Evolutionary conservation across 2,113 vertebrate species (phyloP).

Genomic region (Serinus canaria): DNA sequence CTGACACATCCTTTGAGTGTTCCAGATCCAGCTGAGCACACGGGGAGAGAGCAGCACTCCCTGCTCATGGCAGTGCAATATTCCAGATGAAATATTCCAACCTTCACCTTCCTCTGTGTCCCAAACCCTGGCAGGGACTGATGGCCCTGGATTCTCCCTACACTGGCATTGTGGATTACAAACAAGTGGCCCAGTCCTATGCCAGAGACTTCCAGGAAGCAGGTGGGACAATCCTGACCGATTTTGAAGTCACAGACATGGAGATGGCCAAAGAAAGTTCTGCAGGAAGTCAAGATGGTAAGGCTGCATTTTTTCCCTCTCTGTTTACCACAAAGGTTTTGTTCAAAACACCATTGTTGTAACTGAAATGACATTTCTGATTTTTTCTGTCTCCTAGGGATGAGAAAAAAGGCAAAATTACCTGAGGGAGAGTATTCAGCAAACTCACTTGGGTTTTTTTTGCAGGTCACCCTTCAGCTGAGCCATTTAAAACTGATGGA

Average conservation of each 20-base stretch:
- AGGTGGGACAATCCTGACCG: conserved; percentile 83
- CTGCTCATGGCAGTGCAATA: accelerated
- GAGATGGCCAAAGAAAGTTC: conserved; percentile 80
- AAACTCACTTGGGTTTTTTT: background rate
- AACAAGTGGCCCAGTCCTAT: conserved; percentile 83
- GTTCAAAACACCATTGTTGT: background rate
- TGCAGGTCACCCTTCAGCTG: background rate
- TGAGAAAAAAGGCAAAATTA: background rate
- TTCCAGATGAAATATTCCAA: background rate
- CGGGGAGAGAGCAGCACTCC: background rate
- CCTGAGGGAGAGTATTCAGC: background rate
- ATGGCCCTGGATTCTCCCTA: conserved; percentile 94
- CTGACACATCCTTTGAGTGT: background rate
- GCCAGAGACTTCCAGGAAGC: conserved; percentile 86
- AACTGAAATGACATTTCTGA: background rate
- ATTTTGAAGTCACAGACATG: conserved; percentile 84
- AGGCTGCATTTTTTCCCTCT: background rate
- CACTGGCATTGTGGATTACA: conserved; percentile 94
- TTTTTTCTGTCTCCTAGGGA: background rate
- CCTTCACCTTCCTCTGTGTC: background rate
- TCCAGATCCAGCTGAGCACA: background rate
- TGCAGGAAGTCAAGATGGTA: conserved; percentile 78
- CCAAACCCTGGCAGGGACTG: conserved; percentile 77
- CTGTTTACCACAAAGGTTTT: background rate
- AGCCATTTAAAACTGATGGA: background rate